These are phyloP conservation scores for Leptarthrus brevirostris DNA, from an alignment of 2,888 invertebrate species.

Conservation along the genomic window DNA sequence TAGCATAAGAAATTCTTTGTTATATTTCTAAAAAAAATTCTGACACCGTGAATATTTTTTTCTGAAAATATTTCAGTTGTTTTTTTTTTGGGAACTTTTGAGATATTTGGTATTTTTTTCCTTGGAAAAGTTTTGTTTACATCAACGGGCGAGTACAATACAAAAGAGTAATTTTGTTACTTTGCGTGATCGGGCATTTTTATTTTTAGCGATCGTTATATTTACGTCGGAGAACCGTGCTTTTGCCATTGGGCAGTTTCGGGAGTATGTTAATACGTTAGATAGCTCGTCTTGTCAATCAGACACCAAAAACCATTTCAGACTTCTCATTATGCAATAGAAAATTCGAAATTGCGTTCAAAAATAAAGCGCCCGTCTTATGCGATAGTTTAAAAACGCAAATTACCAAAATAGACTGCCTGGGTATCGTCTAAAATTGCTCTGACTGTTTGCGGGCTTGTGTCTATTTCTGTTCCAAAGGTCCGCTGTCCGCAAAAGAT, in stretches of 20 bases:
- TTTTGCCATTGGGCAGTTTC: constrained; percentile 2
- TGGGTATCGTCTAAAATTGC: constrained; percentile 52
- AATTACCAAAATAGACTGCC: constrained; percentile 54
- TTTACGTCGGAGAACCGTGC: background rate
- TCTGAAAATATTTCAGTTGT: background rate
- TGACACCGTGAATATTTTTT: background rate
- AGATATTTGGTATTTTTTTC: background rate
- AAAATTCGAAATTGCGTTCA: constrained; percentile 36
- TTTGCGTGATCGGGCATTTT: constrained; percentile 17
- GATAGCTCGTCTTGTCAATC: constrained; percentile 4
- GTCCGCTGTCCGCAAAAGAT: constrained; percentile 49
- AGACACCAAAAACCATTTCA: background rate
- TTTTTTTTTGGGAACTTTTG: too few species aligned
- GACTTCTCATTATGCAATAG: constrained; percentile 35
- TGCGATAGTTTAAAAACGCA: constrained; percentile 50
- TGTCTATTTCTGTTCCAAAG: constrained; percentile 52
- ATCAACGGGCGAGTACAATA: background rate
- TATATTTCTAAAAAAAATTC: too few species aligned
- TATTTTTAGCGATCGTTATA: background rate
- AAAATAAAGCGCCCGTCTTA: constrained; percentile 36
- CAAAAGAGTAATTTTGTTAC: constrained; percentile 16
- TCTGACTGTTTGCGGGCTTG: constrained; percentile 48
- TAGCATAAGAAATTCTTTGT: too few species aligned
- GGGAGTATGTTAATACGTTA: constrained; percentile 8
- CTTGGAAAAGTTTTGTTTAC: background rate